Conservation (phyloP, 1,140 invertebrate species). For the Sogatella furcifera region DNA sequence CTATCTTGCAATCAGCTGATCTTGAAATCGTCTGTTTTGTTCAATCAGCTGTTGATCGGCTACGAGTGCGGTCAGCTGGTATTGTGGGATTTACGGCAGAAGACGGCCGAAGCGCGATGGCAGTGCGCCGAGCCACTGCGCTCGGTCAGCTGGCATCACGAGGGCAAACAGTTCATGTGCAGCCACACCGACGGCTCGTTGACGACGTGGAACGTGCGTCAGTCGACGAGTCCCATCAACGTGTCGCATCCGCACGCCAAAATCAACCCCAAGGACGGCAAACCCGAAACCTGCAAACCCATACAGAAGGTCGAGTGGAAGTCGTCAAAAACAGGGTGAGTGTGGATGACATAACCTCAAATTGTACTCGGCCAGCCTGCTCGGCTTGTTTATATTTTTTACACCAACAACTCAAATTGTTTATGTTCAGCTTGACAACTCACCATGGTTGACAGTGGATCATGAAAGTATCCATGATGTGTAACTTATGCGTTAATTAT, state of each 20-base stretch:
- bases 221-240: conserved; percentile 61
- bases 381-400: too few species aligned
- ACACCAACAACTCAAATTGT: too few species aligned
- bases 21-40: conserved; percentile 19
- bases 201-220: conserved; percentile 78
- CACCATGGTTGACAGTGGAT: too few species aligned
- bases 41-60: conserved; percentile 81
- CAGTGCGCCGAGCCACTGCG: conserved; percentile 66
- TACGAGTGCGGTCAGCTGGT: conserved; percentile 91
- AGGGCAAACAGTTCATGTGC: conserved; percentile 97
- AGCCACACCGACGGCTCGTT: conserved; percentile 91
- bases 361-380: too few species aligned
- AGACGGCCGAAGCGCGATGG: conserved; percentile 70
- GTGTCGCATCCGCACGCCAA: conserved; percentile 86
- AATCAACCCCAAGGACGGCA: conserved; percentile 75
- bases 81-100: conserved; percentile 86
- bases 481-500: too few species aligned
- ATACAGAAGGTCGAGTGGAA: conserved; percentile 95
- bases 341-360: conserved; percentile 10
- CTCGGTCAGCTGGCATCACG: conserved; percentile 91
- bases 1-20: conserved; percentile 30
- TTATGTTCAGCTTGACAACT: too few species aligned
- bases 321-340: conserved; percentile 76
- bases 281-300: conserved; percentile 76
- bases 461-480: too few species aligned